phyloP scores from a whole-genome alignment of 2,797 vertebrate species.

The Molothrus ater region DNA sequence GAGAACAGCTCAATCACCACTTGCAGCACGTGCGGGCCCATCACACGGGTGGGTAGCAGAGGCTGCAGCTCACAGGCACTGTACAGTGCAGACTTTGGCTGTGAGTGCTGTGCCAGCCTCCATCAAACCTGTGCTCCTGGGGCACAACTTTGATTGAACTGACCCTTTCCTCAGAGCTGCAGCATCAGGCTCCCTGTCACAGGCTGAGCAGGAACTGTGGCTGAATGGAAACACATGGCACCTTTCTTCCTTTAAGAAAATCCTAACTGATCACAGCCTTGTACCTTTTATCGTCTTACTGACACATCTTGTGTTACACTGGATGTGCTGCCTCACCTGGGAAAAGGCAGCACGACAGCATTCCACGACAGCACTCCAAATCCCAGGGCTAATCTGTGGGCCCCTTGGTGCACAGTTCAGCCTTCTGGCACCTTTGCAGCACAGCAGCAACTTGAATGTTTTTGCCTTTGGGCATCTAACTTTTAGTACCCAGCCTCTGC shows the following conservation, averaged over 20 bases:
- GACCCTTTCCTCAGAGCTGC: not conserved
- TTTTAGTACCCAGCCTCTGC: not conserved
- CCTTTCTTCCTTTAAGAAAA: not conserved
- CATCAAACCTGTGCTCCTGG: rapidly evolving
- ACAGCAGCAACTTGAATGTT: not conserved
- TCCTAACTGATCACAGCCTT: not conserved
- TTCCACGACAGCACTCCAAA: not conserved
- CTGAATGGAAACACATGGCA: not conserved
- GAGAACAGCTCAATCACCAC: not conserved
- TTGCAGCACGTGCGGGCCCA: rapidly evolving
- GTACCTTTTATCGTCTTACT: not conserved
- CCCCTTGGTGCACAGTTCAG: not conserved
- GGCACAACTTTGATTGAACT: rapidly evolving
- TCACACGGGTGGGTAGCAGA: not conserved
- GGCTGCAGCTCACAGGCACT: not conserved
- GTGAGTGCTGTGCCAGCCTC: not conserved
- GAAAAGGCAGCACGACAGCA: not conserved
- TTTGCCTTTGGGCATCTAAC: not conserved
- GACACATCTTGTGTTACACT: not conserved
- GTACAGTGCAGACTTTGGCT: rapidly evolving
- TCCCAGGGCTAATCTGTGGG: not conserved
- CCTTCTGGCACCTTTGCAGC: too few relatives aligned
- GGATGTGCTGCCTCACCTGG: not conserved
- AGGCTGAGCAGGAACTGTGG: not conserved
- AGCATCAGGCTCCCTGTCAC: not conserved